These are phyloP conservation scores for Mola mola DNA, from an alignment of 2,113 vertebrate species.

Conservation along the genomic window DNA sequence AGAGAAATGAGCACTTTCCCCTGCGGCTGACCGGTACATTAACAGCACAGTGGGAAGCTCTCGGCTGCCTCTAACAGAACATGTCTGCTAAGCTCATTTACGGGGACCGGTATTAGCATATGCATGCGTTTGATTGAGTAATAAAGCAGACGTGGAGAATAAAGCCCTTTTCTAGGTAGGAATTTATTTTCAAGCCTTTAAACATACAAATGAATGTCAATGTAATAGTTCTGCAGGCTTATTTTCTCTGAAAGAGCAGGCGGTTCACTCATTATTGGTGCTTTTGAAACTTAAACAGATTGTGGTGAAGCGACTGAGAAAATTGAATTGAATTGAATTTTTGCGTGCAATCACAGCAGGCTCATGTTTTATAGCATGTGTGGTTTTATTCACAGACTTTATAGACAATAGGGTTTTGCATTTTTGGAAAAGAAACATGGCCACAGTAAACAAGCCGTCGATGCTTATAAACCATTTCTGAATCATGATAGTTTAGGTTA, in stretches of 20 bases:
- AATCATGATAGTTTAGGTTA: neutral
- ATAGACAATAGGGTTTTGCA: neutral
- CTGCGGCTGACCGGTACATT: slow-evolving; percentile 72
- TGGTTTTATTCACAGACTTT: slow-evolving; percentile 2
- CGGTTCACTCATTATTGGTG: no score
- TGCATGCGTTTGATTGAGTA: slow-evolving; percentile 52
- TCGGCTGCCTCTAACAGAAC: slow-evolving; percentile 46
- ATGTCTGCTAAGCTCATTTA: slow-evolving; percentile 63
- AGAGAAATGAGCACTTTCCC: slow-evolving; percentile 59
- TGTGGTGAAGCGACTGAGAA: no score
- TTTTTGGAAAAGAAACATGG: neutral
- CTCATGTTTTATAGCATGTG: neutral
- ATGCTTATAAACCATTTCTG: neutral
- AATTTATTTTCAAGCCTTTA: no score
- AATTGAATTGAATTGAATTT: no score
- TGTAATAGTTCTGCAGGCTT: no score
- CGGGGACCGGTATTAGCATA: slow-evolving; percentile 56
- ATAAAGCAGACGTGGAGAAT: slow-evolving; percentile 37
- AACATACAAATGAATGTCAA: no score
- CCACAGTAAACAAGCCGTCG: neutral
- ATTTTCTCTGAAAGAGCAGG: no score
- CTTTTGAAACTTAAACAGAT: no score
- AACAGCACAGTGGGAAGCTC: slow-evolving; percentile 66
- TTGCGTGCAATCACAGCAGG: no score
- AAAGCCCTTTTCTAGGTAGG: no score